Conservation (phyloP, 2,113 vertebrate genomes). For the Todiramphus chloris region DNA sequence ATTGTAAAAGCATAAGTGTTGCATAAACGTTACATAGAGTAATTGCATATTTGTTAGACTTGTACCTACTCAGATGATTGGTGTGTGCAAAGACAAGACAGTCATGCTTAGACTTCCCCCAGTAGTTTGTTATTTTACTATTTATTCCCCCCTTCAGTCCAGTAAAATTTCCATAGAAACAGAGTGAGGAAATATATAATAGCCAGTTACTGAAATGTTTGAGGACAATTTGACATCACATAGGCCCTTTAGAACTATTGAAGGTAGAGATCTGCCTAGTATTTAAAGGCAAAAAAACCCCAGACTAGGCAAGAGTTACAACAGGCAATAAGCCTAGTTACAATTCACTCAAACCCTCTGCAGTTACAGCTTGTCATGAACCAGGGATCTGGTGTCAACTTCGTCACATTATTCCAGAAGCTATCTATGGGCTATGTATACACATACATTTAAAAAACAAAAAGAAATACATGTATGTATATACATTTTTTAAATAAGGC, state of each 20-base stretch:
- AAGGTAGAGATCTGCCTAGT: not conserved
- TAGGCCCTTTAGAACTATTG: not conserved
- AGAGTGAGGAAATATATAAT: not conserved
- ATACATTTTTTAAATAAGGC: slow-evolving; percentile 17
- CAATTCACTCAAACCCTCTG: not conserved
- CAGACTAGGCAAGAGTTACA: not conserved
- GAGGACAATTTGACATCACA: not conserved
- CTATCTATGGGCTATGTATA: not conserved
- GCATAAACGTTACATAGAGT: not conserved
- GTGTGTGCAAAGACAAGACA: not conserved
- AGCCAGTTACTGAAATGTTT: not conserved
- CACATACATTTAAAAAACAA: not conserved
- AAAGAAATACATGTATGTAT: not conserved
- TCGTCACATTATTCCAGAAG: not conserved
- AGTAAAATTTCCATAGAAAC: not conserved
- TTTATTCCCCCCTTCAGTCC: not conserved
- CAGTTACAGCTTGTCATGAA: not conserved
- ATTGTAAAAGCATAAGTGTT: slow-evolving; percentile 10
- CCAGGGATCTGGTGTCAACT: not conserved
- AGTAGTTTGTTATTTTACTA: not conserved
- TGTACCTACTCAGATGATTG: not conserved
- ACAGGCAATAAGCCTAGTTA: not conserved
- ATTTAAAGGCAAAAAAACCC: not conserved
- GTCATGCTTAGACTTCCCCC: slow-evolving; percentile 1
- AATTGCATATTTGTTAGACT: slow-evolving; percentile 42